Evolutionary conservation across 2,888 invertebrate genomes (phyloP), one percentile per base, ranked within the genome.

Genomic region (Erebia ligea): DNA sequence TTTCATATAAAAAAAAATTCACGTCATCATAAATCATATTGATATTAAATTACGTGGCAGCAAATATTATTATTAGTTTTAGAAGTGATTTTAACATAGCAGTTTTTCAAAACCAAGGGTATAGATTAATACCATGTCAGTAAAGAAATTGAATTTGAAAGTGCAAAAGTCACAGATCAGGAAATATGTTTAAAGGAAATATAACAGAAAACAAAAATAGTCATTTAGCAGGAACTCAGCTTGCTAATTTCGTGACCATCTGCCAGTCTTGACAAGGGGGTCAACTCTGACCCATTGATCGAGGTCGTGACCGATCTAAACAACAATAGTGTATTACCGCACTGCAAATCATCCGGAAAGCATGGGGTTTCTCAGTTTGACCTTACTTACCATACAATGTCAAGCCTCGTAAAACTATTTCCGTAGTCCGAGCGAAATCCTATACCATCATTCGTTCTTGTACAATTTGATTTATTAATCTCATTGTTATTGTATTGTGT

Each of bases 251-350:
- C 77, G 76, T 80, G 78, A 75, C 69, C 75, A 75, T 74, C 78
- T 80, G 79, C 79, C 79, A 80, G 80, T 81, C 77, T 79, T 72
- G 76, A 76, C 75, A 78, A 77, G 74, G 63, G 69, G 78, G 80
- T 83, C 82, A 84, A 82, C 81, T 83, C 77, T 86, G 85, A 85
- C 83, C 89, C 78, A 87, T 81, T 86, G 87, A 85, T 82, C 82
- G 83, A 81, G 82, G 83, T 90, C 90, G 89, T 91, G 91, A 89
- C 85, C 83, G 79, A 80, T 82, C 80, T 54, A 19, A 73, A 80
- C 81, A 82, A 87, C 86, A 89, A 89, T 87, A 77, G 75, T 75
- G 76, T 78, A 78, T 86, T 84, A 86, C 81, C 72, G 80, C 81
- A 82, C 76, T 74, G 79, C 79, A 78, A 84, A 81, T 84, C 80